A percentile compares a stretch with the other conserved stretches of the same genome.
Evolutionary conservation across 2,113 vertebrate species (phyloP).

Genomic region (Peromyscus leucopus): DNA sequence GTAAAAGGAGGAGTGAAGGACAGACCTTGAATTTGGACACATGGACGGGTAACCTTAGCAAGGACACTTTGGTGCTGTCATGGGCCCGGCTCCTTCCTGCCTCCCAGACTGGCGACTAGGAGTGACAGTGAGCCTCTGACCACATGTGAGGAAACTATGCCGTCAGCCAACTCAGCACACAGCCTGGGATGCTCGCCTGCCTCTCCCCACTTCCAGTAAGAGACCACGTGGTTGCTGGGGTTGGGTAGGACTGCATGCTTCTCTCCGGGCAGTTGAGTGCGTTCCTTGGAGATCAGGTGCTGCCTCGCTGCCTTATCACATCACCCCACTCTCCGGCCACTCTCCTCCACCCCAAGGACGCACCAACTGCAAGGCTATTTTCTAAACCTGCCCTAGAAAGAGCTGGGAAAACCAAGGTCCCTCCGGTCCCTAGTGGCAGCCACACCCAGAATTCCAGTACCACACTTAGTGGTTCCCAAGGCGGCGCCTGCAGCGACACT

Average conservation of each 20-base stretch:
- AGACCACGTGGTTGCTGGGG: background rate
- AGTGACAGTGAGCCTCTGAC: background rate
- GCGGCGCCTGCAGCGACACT: background rate
- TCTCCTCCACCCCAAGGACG: background rate
- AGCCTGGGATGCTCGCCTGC: background rate
- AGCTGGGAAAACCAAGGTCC: background rate
- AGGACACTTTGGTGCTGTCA: background rate
- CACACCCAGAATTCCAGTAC: conserved; percentile 59
- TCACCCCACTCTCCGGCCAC: background rate
- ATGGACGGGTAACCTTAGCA: background rate
- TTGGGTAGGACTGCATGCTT: background rate
- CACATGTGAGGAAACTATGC: background rate
- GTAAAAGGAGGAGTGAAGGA: background rate
- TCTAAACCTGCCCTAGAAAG: background rate
- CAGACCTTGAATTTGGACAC: background rate
- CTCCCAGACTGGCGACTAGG: background rate
- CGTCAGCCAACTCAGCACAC: background rate
- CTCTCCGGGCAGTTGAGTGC: no score
- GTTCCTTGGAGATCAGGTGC: background rate
- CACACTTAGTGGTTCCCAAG: background rate
- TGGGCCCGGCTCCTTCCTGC: background rate
- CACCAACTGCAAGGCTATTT: conserved; percentile 1
- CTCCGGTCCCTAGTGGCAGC: background rate
- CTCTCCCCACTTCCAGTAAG: background rate
- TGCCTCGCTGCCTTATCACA: background rate